These are phyloP conservation scores for Ceyx margarethae DNA, from an alignment of 2,113 vertebrate genomes.

Conservation along the genomic window DNA sequence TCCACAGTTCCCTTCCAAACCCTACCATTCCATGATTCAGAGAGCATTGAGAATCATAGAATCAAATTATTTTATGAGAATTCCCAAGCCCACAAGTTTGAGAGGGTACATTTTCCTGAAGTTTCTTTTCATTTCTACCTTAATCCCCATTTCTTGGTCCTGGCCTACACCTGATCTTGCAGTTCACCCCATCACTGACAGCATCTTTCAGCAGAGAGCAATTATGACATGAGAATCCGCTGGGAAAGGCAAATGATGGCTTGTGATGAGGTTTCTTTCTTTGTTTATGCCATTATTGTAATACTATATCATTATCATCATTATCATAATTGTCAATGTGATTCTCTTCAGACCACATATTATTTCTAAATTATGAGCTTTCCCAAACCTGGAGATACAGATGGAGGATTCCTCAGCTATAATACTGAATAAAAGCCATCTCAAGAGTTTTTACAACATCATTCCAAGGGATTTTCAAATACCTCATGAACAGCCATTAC, in stretches of 20 bases:
- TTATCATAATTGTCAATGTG: background rate
- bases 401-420: background rate
- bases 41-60: background rate
- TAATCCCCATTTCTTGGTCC: background rate
- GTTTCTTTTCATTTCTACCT: background rate
- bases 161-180: background rate
- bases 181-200: background rate
- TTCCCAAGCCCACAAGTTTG: background rate
- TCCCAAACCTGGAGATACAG: background rate
- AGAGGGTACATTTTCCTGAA: background rate
- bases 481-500: background rate
- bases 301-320: background rate
- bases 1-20: too few relatives aligned
- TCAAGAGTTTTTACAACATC: background rate
- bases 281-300: background rate
- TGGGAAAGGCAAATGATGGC: background rate
- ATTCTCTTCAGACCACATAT: background rate
- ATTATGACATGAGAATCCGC: background rate
- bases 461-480: constrained; percentile 1
- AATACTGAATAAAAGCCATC: background rate
- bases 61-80: background rate
- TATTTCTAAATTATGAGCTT: constrained; percentile 15
- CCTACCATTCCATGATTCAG: too few relatives aligned
- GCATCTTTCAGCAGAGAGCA: background rate
- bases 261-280: constrained; percentile 43